A percentile compares a stretch with the other conserved stretches of the same genome.
phyloP scores from a whole-genome alignment of 2,888 invertebrate genomes.

The Morinoia aosen region DNA sequence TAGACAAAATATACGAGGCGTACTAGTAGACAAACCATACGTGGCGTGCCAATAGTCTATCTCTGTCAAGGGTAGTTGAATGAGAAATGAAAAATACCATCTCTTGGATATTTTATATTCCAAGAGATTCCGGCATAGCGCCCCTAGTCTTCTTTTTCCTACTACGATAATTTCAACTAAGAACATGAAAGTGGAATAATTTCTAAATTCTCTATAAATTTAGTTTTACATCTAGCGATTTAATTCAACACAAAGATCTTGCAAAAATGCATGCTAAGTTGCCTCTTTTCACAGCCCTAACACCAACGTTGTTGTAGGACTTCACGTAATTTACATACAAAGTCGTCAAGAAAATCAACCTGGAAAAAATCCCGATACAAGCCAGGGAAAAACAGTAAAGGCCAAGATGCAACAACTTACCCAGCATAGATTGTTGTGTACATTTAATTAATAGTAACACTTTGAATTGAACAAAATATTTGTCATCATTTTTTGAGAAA shows the following conservation, averaged over 20 bases:
- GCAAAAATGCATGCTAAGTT: neutral
- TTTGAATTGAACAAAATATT: neutral
- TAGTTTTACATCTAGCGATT: neutral
- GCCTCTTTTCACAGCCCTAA: neutral
- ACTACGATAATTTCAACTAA: no score
- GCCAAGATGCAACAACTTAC: neutral
- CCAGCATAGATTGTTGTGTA: neutral
- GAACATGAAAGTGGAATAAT: neutral
- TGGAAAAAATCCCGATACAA: neutral
- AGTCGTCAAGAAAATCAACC: neutral
- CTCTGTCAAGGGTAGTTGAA: no score
- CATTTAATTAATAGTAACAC: neutral
- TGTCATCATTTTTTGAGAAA: neutral
- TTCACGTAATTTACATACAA: neutral
- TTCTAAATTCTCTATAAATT: neutral
- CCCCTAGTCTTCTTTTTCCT: no score
- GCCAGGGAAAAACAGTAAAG: neutral
- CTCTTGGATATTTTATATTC: no score
- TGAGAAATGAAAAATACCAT: no score
- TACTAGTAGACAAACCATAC: no score
- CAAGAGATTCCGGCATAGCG: no score
- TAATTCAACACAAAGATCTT: neutral
- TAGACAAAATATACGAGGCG: no score
- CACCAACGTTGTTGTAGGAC: neutral
- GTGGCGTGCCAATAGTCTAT: no score